Conservation (phyloP, 2,113 vertebrate species). For the Centropus bengalensis region DNA sequence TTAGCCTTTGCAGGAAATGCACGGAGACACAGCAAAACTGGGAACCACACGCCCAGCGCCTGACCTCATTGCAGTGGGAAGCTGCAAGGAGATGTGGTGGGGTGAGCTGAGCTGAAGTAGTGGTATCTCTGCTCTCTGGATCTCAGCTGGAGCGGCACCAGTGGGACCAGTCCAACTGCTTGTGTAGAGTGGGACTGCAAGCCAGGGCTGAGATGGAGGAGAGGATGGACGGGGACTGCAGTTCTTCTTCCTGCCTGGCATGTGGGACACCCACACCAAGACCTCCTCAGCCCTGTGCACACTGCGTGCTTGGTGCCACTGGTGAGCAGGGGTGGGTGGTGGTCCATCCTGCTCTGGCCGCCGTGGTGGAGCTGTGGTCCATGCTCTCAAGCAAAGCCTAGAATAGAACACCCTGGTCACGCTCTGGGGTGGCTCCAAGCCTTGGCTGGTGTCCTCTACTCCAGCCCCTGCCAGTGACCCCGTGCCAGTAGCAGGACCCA, state of each 20-base stretch:
- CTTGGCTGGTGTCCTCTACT: not conserved
- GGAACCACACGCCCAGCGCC: not conserved
- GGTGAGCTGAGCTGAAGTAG: not conserved
- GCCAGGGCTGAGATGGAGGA: not conserved
- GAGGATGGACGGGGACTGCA: not conserved
- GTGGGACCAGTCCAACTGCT: not conserved
- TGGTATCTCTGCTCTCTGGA: fast-evolving
- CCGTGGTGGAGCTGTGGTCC: not conserved
- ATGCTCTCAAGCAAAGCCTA: fast-evolving
- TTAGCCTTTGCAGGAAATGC: not conserved
- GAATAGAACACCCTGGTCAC: not conserved
- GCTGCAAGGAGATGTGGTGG: not conserved
- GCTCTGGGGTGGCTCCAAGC: not conserved
- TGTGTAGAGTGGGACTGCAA: not conserved
- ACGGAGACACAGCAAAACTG: not conserved
- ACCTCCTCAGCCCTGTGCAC: fast-evolving
- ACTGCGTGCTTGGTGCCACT: fast-evolving
- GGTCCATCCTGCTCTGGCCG: not conserved
- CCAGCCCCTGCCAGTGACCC: fast-evolving
- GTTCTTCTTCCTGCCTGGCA: not conserved
- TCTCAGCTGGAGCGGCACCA: not conserved
- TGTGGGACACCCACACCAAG: fast-evolving
- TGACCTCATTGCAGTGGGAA: fast-evolving
- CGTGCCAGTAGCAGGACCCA: not conserved
- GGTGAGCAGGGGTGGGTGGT: not conserved